A percentile compares a stretch with the other conserved stretches of the same genome.
Evolutionary conservation across 2,888 invertebrate species (phyloP).

Genomic region (Seladonia tumulorum): DNA sequence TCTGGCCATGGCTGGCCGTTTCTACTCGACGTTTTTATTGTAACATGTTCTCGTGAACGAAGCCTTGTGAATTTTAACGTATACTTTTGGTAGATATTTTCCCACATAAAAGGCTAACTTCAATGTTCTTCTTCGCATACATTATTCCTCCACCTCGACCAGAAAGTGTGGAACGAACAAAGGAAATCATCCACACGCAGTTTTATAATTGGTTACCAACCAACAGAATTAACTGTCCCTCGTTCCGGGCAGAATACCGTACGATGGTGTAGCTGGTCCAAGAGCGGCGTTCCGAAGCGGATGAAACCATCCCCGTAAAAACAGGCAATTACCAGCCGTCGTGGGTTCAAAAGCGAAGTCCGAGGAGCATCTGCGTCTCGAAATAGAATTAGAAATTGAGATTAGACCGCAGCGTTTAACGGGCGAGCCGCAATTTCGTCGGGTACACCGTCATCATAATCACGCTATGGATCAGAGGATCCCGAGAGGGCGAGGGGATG

Average conservation of each 20-base stretch:
- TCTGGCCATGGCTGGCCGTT: not conserved
- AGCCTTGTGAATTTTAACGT: not conserved
- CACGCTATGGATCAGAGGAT: slow-evolving; percentile 10
- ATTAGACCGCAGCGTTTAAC: slow-evolving; percentile 5
- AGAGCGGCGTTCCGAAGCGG: not conserved
- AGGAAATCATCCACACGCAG: not conserved
- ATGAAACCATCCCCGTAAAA: not conserved
- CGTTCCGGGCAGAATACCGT: not conserved
- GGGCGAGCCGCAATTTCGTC: slow-evolving; percentile 25
- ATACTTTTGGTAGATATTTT: not conserved
- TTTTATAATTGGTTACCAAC: not conserved
- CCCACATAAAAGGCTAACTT: not conserved
- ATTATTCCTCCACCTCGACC: not conserved
- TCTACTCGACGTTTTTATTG: not conserved
- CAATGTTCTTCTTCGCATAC: not conserved
- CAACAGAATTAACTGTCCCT: not conserved
- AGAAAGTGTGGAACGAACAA: not conserved
- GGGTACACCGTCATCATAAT: slow-evolving; percentile 38
- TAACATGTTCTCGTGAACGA: not conserved
- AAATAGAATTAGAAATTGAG: slow-evolving; percentile 18
- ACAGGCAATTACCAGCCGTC: not conserved
- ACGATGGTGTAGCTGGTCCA: not conserved
- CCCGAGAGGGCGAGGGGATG: not conserved
- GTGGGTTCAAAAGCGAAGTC: not conserved
- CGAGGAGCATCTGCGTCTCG: not conserved